phyloP scores from a whole-genome alignment of 2,113 vertebrate genomes.

The Cephalopholis sonnerati region DNA sequence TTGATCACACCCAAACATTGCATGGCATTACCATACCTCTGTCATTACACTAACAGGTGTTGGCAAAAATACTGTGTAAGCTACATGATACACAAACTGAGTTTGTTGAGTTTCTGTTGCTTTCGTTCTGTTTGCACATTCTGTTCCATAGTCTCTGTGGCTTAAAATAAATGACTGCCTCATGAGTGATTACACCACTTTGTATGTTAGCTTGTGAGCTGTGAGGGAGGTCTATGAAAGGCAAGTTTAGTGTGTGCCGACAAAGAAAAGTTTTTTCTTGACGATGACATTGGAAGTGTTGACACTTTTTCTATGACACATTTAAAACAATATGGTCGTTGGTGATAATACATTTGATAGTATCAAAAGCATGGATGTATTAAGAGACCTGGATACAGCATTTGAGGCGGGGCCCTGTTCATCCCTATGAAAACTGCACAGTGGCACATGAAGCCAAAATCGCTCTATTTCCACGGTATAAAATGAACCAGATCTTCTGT shows the following conservation, averaged over 20 bases:
- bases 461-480: too few species aligned
- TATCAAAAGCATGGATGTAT: too few species aligned
- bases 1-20: constrained; percentile 5
- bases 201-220: not conserved
- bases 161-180: not conserved
- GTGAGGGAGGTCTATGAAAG: not conserved
- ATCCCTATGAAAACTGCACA: too few species aligned
- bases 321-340: too few species aligned
- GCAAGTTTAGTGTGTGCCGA: not conserved
- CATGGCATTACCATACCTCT: too few species aligned
- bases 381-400: too few species aligned
- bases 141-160: not conserved
- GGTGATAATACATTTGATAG: too few species aligned
- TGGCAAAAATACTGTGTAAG: not conserved
- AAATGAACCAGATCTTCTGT: too few species aligned
- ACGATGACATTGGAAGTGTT: too few species aligned
- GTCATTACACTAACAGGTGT: not conserved
- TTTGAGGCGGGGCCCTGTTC: too few species aligned
- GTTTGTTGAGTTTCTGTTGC: not conserved
- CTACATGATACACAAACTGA: not conserved
- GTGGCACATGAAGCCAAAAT: too few species aligned
- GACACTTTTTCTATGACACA: too few species aligned
- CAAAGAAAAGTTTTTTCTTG: not conserved
- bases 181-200: not conserved
- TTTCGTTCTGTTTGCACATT: not conserved